A percentile compares a stretch with the other conserved stretches of the same genome.
These are phyloP conservation scores for Zele albiditarsus DNA, from an alignment of 2,888 invertebrate species.

Conservation along the genomic window DNA sequence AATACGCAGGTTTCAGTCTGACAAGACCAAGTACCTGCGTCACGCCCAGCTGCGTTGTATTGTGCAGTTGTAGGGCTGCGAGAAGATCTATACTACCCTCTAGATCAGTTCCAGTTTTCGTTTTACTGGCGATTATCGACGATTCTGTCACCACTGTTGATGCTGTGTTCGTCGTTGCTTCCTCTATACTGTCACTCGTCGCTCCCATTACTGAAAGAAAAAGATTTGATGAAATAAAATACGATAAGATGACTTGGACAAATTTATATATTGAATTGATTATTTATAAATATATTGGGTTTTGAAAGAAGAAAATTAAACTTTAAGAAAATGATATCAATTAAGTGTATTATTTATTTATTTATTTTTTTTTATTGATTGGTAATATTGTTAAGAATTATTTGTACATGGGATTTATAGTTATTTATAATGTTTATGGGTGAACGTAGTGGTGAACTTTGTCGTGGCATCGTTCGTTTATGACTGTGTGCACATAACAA, in stretches of 20 bases:
- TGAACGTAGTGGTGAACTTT: constrained; percentile 36
- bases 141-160: constrained; percentile 46
- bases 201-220: constrained; percentile 64
- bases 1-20: constrained; percentile 82
- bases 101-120: constrained; percentile 63
- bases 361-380: too few relatives aligned
- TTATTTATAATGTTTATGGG: too few relatives aligned
- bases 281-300: too few relatives aligned
- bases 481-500: constrained; percentile 42
- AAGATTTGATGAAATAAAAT: constrained; percentile 1
- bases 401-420: too few relatives aligned
- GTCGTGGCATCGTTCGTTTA: constrained; percentile 48
- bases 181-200: constrained; percentile 63
- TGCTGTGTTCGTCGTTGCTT: constrained; percentile 60
- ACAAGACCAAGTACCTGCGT: constrained; percentile 80
- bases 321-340: too few relatives aligned
- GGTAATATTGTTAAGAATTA: too few relatives aligned
- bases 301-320: too few relatives aligned
- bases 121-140: constrained; percentile 67
- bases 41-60: constrained; percentile 83
- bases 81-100: constrained; percentile 82
- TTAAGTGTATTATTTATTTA: too few relatives aligned
- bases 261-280: too few relatives aligned
- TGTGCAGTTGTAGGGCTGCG: constrained; percentile 85
- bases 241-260: neutral